A percentile compares a stretch with the other conserved stretches of the same genome.
These are phyloP conservation scores for Zaprionus lineosus DNA, from an alignment of 2,888 invertebrate genomes.

Conservation along the genomic window DNA sequence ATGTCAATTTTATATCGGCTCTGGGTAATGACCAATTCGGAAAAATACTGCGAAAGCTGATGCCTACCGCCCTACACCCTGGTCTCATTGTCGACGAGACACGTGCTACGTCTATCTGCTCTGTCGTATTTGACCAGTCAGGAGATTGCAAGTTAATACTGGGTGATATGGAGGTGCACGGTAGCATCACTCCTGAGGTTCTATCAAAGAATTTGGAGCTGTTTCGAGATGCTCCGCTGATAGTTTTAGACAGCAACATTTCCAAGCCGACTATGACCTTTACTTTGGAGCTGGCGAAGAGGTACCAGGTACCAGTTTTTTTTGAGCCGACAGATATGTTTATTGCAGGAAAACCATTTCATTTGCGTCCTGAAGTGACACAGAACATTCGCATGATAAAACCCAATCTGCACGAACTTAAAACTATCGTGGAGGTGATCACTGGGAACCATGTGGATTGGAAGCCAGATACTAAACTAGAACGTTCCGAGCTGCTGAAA, in stretches of 20 bases:
- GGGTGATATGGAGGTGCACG: conserved; percentile 93
- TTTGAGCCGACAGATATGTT: conserved; percentile 94
- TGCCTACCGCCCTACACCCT: conserved; percentile 78
- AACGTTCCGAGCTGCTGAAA: conserved; percentile 42
- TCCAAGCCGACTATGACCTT: conserved; percentile 87
- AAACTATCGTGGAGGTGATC: conserved; percentile 86
- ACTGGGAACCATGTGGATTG: conserved; percentile 44
- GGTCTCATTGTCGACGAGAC: conserved; percentile 59
- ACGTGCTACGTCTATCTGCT: conserved; percentile 88
- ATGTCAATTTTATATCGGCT: conserved; percentile 88
- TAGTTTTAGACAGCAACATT: conserved; percentile 94
- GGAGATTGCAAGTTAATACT: conserved; percentile 92
- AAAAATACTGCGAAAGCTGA: conserved; percentile 78
- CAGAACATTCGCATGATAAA: conserved; percentile 85
- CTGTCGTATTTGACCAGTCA: conserved; percentile 87
- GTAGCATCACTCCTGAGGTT: conserved; percentile 87
- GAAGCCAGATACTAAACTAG: conserved; percentile 26
- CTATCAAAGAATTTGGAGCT: conserved; percentile 85
- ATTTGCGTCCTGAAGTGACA: conserved; percentile 62
- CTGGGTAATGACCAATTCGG: conserved; percentile 88
- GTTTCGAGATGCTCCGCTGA: conserved; percentile 87
- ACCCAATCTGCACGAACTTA: conserved; percentile 91
- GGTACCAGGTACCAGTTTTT: conserved; percentile 90
- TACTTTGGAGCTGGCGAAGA: conserved; percentile 85
- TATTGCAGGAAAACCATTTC: conserved; percentile 89